Base-by-base conservation (phyloP, 1,140 invertebrate species). In the Latrodectus geometricus region DNA sequence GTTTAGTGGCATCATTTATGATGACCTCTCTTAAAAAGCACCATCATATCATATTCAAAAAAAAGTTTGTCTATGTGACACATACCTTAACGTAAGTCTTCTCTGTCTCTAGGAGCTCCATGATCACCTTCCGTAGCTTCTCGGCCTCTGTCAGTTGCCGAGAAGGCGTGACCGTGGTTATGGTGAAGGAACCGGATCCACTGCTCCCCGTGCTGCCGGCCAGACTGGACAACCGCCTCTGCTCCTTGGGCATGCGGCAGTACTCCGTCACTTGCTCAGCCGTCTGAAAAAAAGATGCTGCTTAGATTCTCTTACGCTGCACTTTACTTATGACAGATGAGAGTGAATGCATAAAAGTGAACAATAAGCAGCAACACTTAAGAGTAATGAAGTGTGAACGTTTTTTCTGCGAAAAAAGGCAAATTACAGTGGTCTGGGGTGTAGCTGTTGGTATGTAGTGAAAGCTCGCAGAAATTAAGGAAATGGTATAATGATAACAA, bases 71-170 rank as follows among this genome's bases (percentile, higher is more conserved):
- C 2, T 1, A 35, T 35, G 5, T 5, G 35, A 35, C 35, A 35
- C 35, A 7, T 74, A 98, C 97, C 95, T 98, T 97, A 87, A 99
- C 97, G 92, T 99, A 99, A 86, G 96, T 96, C 90, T 96, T 94
- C 92, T 99, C 98, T n/a, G 98, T 99, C 90, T 99, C 97, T 14
- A 99, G 95, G 82, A 99, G 93, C 91, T 99, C 98, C 89, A 97
- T 93, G 89, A 99, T 95, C 88, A 98, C 97, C 93, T 99, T 99
- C 88, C 96, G 94, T 88, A 99, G 94, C 91, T 97, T 97, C 92
- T 99, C 97, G 48, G 96, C 96, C 91, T 98, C 97, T 77, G 95
- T 96, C 72, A 98, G 93, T 89, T 97, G 96, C 81, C 96, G 92
- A 88, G 94, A 94, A 72, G 95, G 95, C 52, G 95, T 96, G 84